Evolutionary conservation across 37 sponge, comb jelly and placozoan genomes (phyloP).

Genomic region (Aplysina aerophoba): DNA sequence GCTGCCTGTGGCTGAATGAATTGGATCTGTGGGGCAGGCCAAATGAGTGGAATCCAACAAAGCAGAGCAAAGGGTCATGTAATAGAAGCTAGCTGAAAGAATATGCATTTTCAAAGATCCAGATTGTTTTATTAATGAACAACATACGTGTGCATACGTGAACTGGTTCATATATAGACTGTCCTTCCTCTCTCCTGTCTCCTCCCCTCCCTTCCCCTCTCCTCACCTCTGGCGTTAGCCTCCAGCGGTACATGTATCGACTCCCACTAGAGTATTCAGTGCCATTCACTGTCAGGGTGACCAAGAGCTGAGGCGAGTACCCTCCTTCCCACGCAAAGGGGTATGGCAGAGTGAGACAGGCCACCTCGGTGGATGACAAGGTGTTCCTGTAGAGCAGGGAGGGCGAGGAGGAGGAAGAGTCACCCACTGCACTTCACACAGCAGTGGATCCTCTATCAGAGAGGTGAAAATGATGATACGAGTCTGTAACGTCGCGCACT

Average conservation of each 20-base stretch:
- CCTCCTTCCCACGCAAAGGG: neutral
- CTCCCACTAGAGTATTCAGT: neutral
- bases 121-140: neutral
- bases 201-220: neutral
- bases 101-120: too few species aligned
- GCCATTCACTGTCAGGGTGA: neutral
- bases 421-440: too few species aligned
- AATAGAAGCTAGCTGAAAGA: too few species aligned
- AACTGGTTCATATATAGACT: neutral
- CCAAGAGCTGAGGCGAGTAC: neutral
- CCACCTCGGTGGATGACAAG: neutral
- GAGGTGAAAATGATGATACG: too few species aligned
- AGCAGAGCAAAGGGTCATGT: too few species aligned
- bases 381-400: neutral
- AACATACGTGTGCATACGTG: neutral
- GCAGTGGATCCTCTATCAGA: too few species aligned
- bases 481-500: too few species aligned
- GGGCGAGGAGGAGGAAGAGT: too few species aligned
- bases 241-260: neutral
- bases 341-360: neutral
- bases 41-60: neutral
- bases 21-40: neutral
- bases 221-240: neutral
- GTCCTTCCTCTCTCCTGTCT: neutral
- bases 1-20: neutral